Evolutionary conservation across 2,113 vertebrate genomes (phyloP).

Genomic region (Chrysochloris asiatica): DNA sequence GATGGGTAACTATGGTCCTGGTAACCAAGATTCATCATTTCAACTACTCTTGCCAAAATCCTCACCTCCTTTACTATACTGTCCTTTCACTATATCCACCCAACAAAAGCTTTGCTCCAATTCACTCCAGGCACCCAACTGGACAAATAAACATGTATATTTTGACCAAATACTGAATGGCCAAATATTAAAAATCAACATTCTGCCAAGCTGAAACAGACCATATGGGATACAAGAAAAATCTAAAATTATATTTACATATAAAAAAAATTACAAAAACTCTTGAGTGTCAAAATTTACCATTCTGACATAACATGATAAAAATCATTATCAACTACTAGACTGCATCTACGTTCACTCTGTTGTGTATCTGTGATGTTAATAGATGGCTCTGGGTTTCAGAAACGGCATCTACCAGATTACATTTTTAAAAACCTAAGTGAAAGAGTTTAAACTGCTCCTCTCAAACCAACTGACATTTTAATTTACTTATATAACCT

Average conservation of each 20-base stretch:
- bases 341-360: not conserved
- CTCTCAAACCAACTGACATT: not conserved
- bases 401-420: not conserved
- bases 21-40: not conserved
- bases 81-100: too few relatives aligned
- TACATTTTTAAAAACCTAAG: not conserved
- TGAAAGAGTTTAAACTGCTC: not conserved
- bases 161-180: not conserved
- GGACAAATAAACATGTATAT: not conserved
- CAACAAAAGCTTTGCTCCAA: not conserved
- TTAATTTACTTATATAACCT: not conserved
- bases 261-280: constrained; percentile 32
- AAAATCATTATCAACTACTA: not conserved
- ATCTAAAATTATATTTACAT: constrained; percentile 4
- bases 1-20: not conserved
- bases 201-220: constrained; percentile 18
- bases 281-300: constrained; percentile 25
- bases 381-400: not conserved
- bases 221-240: not conserved
- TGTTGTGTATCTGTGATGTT: not conserved
- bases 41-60: not conserved
- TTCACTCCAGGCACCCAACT: not conserved
- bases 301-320: not conserved
- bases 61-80: not conserved
- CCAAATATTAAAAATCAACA: constrained; percentile 5